Conservation (phyloP, 2,113 vertebrate species). For the Etia nguti region DNA sequence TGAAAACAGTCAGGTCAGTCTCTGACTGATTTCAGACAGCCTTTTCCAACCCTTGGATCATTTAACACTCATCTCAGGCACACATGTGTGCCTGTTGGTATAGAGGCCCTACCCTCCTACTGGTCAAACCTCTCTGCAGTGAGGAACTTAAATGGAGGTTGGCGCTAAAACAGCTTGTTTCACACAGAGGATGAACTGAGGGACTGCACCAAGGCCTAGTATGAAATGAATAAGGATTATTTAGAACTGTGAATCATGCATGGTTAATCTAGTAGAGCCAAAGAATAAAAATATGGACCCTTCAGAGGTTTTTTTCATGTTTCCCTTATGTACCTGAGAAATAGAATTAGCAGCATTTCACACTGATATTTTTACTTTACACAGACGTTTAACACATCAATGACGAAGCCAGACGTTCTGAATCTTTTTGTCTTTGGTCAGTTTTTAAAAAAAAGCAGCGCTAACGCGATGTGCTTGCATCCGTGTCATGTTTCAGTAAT, state of each 20-base stretch:
- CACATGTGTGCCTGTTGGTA: not conserved
- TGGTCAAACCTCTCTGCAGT: not conserved
- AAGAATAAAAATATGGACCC: not conserved
- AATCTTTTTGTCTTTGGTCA: not conserved
- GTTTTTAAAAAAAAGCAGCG: not conserved
- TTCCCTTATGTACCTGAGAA: not conserved
- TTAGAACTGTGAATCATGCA: fast-evolving
- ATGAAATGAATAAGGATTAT: not conserved
- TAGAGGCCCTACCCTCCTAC: not conserved
- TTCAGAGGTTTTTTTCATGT: fast-evolving
- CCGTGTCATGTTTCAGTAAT: not conserved
- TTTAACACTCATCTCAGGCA: not conserved
- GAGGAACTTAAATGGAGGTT: not conserved
- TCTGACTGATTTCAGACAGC: not conserved
- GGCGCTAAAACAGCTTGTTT: not conserved
- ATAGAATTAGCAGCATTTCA: not conserved
- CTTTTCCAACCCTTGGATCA: not conserved
- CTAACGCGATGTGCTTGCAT: not conserved
- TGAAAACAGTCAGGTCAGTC: not conserved
- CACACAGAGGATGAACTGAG: too few species aligned
- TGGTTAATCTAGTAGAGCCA: not conserved
- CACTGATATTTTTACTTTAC: not conserved
- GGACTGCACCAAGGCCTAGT: not conserved
- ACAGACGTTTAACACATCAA: not conserved
- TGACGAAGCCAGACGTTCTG: not conserved